phyloP scores from a whole-genome alignment of 2,888 invertebrate genomes.

The Brachylomia viminalis region DNA sequence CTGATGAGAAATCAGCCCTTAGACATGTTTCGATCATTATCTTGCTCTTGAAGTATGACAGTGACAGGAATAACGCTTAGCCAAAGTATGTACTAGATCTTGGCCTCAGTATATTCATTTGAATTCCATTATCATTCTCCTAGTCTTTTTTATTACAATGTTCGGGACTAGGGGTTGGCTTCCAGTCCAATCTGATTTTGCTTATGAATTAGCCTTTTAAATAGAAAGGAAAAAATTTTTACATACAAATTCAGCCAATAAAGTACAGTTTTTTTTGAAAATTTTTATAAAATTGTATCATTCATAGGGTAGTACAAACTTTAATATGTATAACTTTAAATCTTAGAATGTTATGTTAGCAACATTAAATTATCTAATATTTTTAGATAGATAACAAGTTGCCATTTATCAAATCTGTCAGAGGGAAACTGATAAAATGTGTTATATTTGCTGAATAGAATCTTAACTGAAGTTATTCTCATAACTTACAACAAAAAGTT shows the following conservation, averaged over 20 bases:
- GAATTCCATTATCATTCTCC: neutral
- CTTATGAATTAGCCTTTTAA: neutral
- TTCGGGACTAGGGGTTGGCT: neutral
- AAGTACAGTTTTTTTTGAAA: neutral
- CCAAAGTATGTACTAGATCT: neutral
- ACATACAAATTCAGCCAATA: neutral
- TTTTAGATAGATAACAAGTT: conserved; percentile 9
- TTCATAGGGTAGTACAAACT: neutral
- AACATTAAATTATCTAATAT: conserved; percentile 13
- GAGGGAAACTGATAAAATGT: conserved; percentile 9
- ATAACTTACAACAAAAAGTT: neutral
- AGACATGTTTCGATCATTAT: neutral
- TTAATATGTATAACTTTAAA: neutral
- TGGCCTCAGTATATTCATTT: neutral
- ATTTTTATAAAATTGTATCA: neutral
- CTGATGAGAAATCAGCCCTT: no score
- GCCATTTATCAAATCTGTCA: conserved; percentile 22
- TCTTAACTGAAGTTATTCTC: no score
- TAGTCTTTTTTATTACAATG: neutral
- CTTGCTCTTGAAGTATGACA: neutral
- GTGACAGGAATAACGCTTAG: neutral
- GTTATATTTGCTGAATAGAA: neutral
- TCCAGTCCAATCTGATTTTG: neutral
- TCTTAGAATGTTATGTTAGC: no score
- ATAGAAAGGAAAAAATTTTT: no score